These are phyloP conservation scores for Sceloporus tristichus DNA, from an alignment of 2,113 vertebrate species.

Conservation along the genomic window DNA sequence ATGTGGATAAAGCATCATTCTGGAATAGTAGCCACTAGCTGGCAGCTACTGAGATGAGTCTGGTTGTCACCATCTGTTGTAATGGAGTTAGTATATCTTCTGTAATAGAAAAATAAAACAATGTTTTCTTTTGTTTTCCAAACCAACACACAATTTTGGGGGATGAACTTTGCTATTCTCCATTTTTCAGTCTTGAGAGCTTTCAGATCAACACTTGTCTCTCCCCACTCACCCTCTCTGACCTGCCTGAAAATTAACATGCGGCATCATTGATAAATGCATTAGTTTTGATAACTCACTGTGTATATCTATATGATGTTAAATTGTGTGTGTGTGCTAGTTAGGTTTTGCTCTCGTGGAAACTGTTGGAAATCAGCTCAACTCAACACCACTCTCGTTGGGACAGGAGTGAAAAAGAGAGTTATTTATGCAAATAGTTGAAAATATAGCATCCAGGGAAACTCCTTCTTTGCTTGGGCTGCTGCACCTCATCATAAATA, in stretches of 20 bases:
- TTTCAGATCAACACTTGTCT: not conserved
- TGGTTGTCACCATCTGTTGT: not conserved
- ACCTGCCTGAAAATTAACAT: not conserved
- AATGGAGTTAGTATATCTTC: not conserved
- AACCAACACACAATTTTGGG: not conserved
- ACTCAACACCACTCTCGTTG: not conserved
- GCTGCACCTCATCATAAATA: constrained; percentile 31
- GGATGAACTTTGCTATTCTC: not conserved
- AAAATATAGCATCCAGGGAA: constrained; percentile 9
- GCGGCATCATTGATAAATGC: not conserved
- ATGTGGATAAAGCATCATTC: not conserved
- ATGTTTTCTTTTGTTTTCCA: no score
- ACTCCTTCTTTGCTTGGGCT: constrained; percentile 23
- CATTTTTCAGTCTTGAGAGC: not conserved
- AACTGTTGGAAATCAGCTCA: not conserved
- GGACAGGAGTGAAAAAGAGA: constrained; percentile 1
- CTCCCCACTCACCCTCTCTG: no score
- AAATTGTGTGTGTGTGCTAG: not conserved
- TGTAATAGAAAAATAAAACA: not conserved
- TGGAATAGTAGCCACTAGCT: not conserved
- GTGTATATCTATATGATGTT: not conserved
- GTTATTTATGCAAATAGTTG: constrained; percentile 12
- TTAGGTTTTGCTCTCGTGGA: not conserved
- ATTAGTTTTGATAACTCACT: not conserved
- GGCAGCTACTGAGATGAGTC: not conserved